Conservation (phyloP, 2,797 vertebrate genomes). For the Platalea minor region DNA sequence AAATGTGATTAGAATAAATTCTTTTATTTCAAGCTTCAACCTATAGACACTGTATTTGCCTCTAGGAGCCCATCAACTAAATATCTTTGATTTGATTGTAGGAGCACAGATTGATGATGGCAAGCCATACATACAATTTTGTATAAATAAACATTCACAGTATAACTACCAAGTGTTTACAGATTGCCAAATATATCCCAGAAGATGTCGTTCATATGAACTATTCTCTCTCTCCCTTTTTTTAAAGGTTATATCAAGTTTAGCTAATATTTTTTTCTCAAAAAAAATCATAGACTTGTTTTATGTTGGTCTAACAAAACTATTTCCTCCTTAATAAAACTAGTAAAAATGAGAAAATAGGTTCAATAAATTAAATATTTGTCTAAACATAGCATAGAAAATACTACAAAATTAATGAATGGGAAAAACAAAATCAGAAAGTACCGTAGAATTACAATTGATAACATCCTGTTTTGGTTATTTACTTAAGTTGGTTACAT, state of each 20-base stretch:
- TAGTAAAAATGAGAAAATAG: not conserved
- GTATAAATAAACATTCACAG: constrained; percentile 36
- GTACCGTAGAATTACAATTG: not conserved
- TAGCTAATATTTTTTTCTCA: not conserved
- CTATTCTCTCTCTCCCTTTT: not conserved
- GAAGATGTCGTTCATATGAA: not conserved
- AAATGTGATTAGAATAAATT: constrained; percentile 63
- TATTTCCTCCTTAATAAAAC: not conserved
- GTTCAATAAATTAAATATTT: not conserved
- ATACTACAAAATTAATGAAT: not conserved
- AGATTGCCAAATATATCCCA: not conserved
- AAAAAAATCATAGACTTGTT: not conserved
- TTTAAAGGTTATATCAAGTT: not conserved
- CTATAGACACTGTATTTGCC: not conserved
- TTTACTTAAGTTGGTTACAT: not conserved
- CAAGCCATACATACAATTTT: constrained; percentile 6
- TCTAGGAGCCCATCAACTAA: constrained; percentile 22
- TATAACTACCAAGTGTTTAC: not conserved
- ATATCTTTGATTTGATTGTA: constrained; percentile 39
- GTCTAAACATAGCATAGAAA: not conserved
- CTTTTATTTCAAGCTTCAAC: constrained; percentile 41
- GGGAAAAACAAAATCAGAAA: not conserved
- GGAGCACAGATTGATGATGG: constrained; percentile 30
- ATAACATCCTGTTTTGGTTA: not conserved
- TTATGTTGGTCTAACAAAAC: not conserved